These are phyloP conservation scores for Polydrusus cervinus DNA, from an alignment of 2,888 invertebrate genomes.

Conservation along the genomic window DNA sequence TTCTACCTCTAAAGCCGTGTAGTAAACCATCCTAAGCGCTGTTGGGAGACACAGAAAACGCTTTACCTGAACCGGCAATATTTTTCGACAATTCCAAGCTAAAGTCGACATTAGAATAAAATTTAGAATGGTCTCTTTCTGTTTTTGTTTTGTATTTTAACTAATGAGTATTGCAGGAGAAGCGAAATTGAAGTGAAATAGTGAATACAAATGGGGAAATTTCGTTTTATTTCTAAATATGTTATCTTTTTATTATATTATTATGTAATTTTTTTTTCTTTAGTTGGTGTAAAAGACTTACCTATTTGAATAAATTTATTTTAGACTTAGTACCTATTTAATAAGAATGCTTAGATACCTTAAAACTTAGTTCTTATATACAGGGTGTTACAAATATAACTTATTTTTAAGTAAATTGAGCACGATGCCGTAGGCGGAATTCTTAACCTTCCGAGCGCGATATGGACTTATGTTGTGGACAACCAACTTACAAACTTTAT, in stretches of 20 bases:
- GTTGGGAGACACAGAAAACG: conserved; percentile 47
- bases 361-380: too few relatives aligned
- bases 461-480: too few relatives aligned
- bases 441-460: too few relatives aligned
- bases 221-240: conserved; percentile 29
- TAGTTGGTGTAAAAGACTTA: too few relatives aligned
- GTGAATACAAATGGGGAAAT: conserved; percentile 50
- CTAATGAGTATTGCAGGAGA: conserved; percentile 50
- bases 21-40: conserved; percentile 56
- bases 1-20: conserved; percentile 60
- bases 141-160: conserved; percentile 53
- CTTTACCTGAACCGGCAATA: conserved; percentile 52
- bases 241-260: not conserved
- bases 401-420: too few relatives aligned
- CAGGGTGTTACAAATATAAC: too few relatives aligned
- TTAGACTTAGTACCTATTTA: too few relatives aligned
- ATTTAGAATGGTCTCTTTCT: conserved; percentile 51
- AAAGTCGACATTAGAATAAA: conserved; percentile 52
- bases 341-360: too few relatives aligned
- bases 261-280: not conserved
- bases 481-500: too few relatives aligned
- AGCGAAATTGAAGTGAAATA: conserved; percentile 47
- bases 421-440: too few relatives aligned
- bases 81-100: conserved; percentile 53
- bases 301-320: too few relatives aligned